Base-by-base conservation (phyloP, 2,888 invertebrate genomes). In the Norana najaformis region DNA sequence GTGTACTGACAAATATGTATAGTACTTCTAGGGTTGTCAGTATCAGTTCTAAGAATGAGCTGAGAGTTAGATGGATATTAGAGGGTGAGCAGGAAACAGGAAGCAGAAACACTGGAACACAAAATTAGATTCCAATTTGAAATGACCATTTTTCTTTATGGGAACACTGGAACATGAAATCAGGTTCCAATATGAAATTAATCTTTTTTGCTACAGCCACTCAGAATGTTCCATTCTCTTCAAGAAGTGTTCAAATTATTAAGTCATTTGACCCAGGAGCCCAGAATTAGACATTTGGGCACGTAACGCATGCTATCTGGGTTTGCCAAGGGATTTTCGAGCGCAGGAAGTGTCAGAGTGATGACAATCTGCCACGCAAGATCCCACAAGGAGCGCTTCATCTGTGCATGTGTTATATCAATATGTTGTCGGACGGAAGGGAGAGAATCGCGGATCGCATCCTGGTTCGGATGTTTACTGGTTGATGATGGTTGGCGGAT, bases 321-420 rank as follows among this genome's bases (percentile, higher is more conserved):
- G 69, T 69, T 69, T 69, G 69, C 69, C 69, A n/a, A 69, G n/a
- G 69, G 69, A 69, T 69, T 69, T 69, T n/a, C 69, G 69, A 69
- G 69, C 69, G n/a, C 69, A 69, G 69, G 69, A 69, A 69, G 69
- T 69, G 69, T n/a, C 69, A 11, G 69, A 69, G 69, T n/a, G n/a
- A 69, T 69, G 69, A n/a, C 69, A 69, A 69, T 69, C 69, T 69
- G 30, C 69, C 30, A 8, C 69, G 69, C 69, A 69, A 69, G 69
- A 69, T 69, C 69, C 69, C 3, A n/a, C 30, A 69, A 69, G 69
- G n/a, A 69, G n/a, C 30, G n/a, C 69, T 69, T n/a, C 69, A 69
- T n/a, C 23, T 47, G 47, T n/a, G 8, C 16, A 69, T n/a, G n/a
- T 11, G 4, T 69, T 69, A 69, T 69, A 69, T 69, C 69, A 69